These are phyloP conservation scores for Diarsia rubi DNA, from an alignment of 2,888 invertebrate genomes.

Conservation along the genomic window DNA sequence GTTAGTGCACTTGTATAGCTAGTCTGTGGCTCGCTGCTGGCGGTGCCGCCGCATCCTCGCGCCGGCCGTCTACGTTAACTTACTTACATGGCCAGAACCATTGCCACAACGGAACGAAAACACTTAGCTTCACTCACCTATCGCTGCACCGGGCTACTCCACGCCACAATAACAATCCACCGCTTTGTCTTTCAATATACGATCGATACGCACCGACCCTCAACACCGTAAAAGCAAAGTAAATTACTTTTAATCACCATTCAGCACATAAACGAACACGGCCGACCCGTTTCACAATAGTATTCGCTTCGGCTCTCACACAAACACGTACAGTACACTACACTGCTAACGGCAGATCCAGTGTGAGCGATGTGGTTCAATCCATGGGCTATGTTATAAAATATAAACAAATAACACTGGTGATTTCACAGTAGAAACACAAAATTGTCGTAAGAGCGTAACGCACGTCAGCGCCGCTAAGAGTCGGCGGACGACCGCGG, in stretches of 20 bases:
- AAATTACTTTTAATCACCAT: constrained; percentile 90
- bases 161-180: constrained; percentile 84
- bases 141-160: constrained; percentile 74
- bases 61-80: constrained; percentile 57
- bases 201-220: constrained; percentile 88
- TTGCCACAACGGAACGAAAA: constrained; percentile 63
- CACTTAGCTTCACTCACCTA: constrained; percentile 79
- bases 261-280: constrained; percentile 87
- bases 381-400: constrained; percentile 80
- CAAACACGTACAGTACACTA: constrained; percentile 82
- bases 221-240: constrained; percentile 88
- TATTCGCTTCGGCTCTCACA: constrained; percentile 77
- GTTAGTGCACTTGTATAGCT: constrained; percentile 57
- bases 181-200: constrained; percentile 85
- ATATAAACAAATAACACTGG: constrained; percentile 89
- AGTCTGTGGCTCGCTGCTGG: constrained; percentile 60
- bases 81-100: constrained; percentile 62
- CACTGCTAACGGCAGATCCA: constrained; percentile 80
- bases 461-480: constrained; percentile 89
- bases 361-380: constrained; percentile 79
- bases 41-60: constrained; percentile 61
- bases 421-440: constrained; percentile 86
- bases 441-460: constrained; percentile 80
- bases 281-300: constrained; percentile 84
- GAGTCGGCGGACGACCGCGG: constrained; percentile 88